A percentile compares a stretch with the other conserved stretches of the same genome.
Conservation (phyloP, 2,888 invertebrate genomes). For the Chrysolina americana region DNA sequence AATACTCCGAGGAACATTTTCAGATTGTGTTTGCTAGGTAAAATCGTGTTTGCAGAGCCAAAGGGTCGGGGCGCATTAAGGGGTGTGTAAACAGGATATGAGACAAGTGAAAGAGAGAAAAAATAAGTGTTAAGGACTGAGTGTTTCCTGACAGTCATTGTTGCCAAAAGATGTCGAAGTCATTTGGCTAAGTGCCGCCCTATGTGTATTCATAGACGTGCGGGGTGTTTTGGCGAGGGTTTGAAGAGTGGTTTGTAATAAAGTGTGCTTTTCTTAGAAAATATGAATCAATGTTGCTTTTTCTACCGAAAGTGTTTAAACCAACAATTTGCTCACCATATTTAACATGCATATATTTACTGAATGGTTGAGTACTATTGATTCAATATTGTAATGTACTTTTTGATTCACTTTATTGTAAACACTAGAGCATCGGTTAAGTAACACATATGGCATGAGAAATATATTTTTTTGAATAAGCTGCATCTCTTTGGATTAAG, state of each 20-base stretch:
- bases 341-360: too few relatives aligned
- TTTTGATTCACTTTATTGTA: too few relatives aligned
- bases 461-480: too few relatives aligned
- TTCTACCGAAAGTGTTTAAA: too few relatives aligned
- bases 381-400: too few relatives aligned
- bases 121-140: constrained; percentile 55
- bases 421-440: too few relatives aligned
- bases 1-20: constrained; percentile 10
- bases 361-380: too few relatives aligned
- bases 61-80: constrained; percentile 37
- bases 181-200: constrained; percentile 66
- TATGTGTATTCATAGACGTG: constrained; percentile 41
- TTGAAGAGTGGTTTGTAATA: neutral
- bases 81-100: constrained; percentile 53
- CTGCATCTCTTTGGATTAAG: too few relatives aligned
- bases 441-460: too few relatives aligned
- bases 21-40: constrained; percentile 21
- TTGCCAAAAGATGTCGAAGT: constrained; percentile 60
- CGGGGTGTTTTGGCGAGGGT: neutral
- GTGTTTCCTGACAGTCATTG: constrained; percentile 60
- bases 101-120: constrained; percentile 52
- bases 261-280: too few relatives aligned
- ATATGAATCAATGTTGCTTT: too few relatives aligned
- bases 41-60: constrained; percentile 18
- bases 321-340: too few relatives aligned